A percentile compares a stretch with the other conserved stretches of the same genome.
phyloP scores from a whole-genome alignment of 23 tunicate species.

The Styela clava region DNA sequence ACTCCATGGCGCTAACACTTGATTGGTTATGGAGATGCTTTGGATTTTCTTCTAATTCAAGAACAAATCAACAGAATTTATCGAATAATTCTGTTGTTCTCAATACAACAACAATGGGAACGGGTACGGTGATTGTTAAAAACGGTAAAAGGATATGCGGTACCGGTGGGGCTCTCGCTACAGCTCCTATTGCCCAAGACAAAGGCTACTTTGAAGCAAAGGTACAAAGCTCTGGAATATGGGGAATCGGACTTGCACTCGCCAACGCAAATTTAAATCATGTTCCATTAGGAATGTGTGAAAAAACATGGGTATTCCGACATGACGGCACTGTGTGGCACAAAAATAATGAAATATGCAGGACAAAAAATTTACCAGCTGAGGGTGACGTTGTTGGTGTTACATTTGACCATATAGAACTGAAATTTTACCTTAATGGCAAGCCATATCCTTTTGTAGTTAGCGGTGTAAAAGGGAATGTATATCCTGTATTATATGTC shows the following conservation, averaged over 20 bases:
- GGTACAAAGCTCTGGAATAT: slow-evolving; percentile 89
- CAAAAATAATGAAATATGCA: slow-evolving; percentile 54
- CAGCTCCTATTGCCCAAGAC: slow-evolving; percentile 81
- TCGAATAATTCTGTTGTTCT: slow-evolving; percentile 39
- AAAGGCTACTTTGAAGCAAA: slow-evolving; percentile 98
- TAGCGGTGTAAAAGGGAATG: slow-evolving; percentile 67
- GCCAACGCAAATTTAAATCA: slow-evolving; percentile 46
- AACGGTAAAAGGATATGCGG: slow-evolving; percentile 94
- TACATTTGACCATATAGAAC: slow-evolving; percentile 84
- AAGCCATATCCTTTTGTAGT: slow-evolving; percentile 66
- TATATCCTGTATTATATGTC: slow-evolving; percentile 88
- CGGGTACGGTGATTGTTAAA: slow-evolving; percentile 93
- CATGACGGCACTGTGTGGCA: slow-evolving; percentile 76
- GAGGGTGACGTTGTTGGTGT: slow-evolving; percentile 94
- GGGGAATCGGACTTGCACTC: slow-evolving; percentile 90
- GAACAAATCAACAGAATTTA: slow-evolving; percentile 1
- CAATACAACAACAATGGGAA: slow-evolving; percentile 66
- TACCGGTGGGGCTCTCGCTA: slow-evolving; percentile 79
- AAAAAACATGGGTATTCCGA: slow-evolving; percentile 78
- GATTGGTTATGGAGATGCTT: slow-evolving; percentile 66
- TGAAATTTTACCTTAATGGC: slow-evolving; percentile 87
- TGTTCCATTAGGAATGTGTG: slow-evolving; percentile 76
- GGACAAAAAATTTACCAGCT: slow-evolving; percentile 36
- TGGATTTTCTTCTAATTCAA: slow-evolving; percentile 53
- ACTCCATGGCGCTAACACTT: slow-evolving; percentile 16